A percentile compares a stretch with the other conserved stretches of the same genome.
These are phyloP conservation scores for Lasiommata megera DNA, from an alignment of 2,888 invertebrate genomes.

Conservation along the genomic window DNA sequence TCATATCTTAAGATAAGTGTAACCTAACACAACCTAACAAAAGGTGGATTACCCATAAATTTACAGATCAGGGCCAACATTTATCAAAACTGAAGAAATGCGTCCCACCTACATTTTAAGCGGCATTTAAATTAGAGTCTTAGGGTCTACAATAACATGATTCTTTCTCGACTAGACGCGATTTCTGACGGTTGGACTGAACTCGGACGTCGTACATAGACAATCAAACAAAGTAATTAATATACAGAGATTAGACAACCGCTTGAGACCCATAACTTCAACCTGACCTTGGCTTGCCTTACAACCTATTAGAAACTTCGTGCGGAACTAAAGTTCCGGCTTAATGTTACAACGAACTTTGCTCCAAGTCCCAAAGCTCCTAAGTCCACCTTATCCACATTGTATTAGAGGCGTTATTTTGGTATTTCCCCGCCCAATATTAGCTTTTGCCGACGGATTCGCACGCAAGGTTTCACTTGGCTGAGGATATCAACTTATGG, in stretches of 20 bases:
- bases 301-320: constrained; percentile 26
- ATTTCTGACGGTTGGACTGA: no score
- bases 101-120: no score
- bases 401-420: constrained; percentile 3
- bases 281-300: constrained; percentile 24
- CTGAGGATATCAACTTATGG: not conserved
- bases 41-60: no score
- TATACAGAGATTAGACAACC: constrained; percentile 15
- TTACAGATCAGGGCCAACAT: no score
- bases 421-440: not conserved
- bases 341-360: constrained; percentile 24
- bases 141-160: no score
- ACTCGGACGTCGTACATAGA: no score
- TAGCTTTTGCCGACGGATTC: not conserved
- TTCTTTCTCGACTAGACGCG: no score
- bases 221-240: no score
- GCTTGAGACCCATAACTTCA: constrained; percentile 20
- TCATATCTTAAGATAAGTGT: no score
- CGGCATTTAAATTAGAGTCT: no score
- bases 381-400: constrained; percentile 17
- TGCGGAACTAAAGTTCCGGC: constrained; percentile 18
- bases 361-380: not conserved
- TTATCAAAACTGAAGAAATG: no score
- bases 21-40: no score
- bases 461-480: not conserved